Evolutionary conservation across 2,888 invertebrate genomes (phyloP).

Genomic region (Chouioia cunea): DNA sequence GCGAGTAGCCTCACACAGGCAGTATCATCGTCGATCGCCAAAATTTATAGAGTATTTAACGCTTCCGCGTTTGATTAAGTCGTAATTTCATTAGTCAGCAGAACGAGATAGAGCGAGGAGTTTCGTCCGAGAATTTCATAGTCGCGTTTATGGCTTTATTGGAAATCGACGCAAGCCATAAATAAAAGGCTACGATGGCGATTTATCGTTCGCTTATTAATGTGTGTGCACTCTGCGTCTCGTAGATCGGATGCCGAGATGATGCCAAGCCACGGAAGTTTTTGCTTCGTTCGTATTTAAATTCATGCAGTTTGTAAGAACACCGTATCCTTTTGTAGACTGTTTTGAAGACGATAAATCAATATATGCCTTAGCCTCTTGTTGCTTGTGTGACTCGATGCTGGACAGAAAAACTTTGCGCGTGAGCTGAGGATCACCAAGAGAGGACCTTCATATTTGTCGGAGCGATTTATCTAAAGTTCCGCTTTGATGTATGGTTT

Average conservation of each 20-base stretch:
- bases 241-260: slow-evolving; percentile 6
- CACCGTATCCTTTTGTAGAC: slow-evolving; percentile 6
- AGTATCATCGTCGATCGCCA: slow-evolving; percentile 5
- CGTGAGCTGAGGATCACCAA: no score
- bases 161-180: slow-evolving; percentile 12
- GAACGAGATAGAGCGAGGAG: background rate
- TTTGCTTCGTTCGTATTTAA: slow-evolving; percentile 5
- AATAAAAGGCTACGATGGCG: background rate
- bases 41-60: slow-evolving; percentile 47
- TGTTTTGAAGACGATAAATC: slow-evolving; percentile 1
- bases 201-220: background rate
- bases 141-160: slow-evolving; percentile 22
- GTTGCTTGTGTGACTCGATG: background rate
- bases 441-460: no score
- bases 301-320: slow-evolving; percentile 15
- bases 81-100: slow-evolving; percentile 34
- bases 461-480: no score
- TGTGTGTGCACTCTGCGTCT: background rate
- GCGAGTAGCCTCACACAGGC: background rate
- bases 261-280: slow-evolving; percentile 2
- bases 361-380: background rate
- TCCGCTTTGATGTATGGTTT: no score
- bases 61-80: slow-evolving; percentile 42
- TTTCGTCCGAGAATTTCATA: slow-evolving; percentile 17
- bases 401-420: no score